Evolutionary conservation across 2,113 vertebrate genomes (phyloP).

Genomic region (Paramisgurnus dabryanus): DNA sequence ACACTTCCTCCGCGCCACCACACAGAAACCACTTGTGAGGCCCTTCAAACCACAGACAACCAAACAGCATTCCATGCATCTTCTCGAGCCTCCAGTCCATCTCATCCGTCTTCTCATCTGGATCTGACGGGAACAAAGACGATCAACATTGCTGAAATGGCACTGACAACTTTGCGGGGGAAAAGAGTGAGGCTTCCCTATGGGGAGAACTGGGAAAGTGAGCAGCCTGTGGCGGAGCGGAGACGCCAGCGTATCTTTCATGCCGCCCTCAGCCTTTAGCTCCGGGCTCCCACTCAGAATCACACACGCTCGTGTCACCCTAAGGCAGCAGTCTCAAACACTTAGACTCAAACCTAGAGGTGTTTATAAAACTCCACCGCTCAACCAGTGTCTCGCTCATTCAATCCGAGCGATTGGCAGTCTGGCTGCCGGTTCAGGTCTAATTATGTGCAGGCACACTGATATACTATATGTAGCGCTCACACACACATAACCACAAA

Average conservation of each 20-base stretch:
- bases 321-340: slow-evolving; percentile 59
- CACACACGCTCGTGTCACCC: slow-evolving; percentile 62
- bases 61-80: slow-evolving; percentile 16
- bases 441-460: slow-evolving; percentile 32
- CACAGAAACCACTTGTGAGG: neutral
- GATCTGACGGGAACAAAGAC: slow-evolving; percentile 34
- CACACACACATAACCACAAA: slow-evolving; percentile 26
- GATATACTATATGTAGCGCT: slow-evolving; percentile 19
- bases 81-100: slow-evolving; percentile 19
- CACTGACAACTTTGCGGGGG: slow-evolving; percentile 28
- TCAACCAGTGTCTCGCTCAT: slow-evolving; percentile 42
- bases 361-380: slow-evolving; percentile 41
- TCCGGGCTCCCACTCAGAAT: slow-evolving; percentile 64
- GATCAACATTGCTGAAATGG: slow-evolving; percentile 22
- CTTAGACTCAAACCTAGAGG: slow-evolving; percentile 56
- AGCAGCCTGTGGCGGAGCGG: slow-evolving; percentile 53
- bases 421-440: slow-evolving; percentile 24
- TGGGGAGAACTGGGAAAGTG: slow-evolving; percentile 42
- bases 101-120: slow-evolving; percentile 33
- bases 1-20: slow-evolving; percentile 19
- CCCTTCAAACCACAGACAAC: slow-evolving; percentile 19
- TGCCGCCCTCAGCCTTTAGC: slow-evolving; percentile 57
- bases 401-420: slow-evolving; percentile 44
- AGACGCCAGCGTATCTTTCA: slow-evolving; percentile 49
- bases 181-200: slow-evolving; percentile 33